Conservation (phyloP, 2,797 vertebrate genomes). For the Petrocephalus schoutedeni region DNA sequence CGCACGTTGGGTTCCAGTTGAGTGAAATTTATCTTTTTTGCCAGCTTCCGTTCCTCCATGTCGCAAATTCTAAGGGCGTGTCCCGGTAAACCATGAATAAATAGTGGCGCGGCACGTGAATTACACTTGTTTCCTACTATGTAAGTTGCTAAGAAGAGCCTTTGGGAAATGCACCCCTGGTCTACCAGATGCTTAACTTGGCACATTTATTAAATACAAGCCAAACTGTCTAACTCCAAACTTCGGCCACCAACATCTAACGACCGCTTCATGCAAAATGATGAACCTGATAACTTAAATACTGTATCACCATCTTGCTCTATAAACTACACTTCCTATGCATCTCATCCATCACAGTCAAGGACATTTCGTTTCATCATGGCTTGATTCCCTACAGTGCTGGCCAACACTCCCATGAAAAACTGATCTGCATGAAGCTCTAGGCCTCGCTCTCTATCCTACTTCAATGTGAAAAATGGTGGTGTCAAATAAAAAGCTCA, state of each 20-base stretch:
- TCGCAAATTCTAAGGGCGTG: too few species aligned
- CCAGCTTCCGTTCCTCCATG: too few species aligned
- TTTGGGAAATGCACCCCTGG: neutral
- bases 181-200: neutral
- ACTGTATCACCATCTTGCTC: slow-evolving; percentile 3
- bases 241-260: neutral
- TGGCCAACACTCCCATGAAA: slow-evolving; percentile 38
- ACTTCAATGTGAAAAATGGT: slow-evolving; percentile 50
- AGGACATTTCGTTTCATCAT: slow-evolving; percentile 46
- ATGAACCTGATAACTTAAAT: slow-evolving; percentile 1
- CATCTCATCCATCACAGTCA: neutral
- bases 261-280: neutral
- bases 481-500: slow-evolving; percentile 53
- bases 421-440: slow-evolving; percentile 50
- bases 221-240: neutral
- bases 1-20: too few species aligned
- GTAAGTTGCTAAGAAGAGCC: too few species aligned
- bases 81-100: too few species aligned
- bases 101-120: too few species aligned
- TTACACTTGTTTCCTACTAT: too few species aligned
- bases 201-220: neutral
- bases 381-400: slow-evolving; percentile 42
- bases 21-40: too few species aligned
- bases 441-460: slow-evolving; percentile 45
- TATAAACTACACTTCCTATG: neutral